Evolutionary conservation across 2,888 invertebrate species (phyloP), one percentile per base, ranked within the genome.

Genomic region (Heliconius aoede): DNA sequence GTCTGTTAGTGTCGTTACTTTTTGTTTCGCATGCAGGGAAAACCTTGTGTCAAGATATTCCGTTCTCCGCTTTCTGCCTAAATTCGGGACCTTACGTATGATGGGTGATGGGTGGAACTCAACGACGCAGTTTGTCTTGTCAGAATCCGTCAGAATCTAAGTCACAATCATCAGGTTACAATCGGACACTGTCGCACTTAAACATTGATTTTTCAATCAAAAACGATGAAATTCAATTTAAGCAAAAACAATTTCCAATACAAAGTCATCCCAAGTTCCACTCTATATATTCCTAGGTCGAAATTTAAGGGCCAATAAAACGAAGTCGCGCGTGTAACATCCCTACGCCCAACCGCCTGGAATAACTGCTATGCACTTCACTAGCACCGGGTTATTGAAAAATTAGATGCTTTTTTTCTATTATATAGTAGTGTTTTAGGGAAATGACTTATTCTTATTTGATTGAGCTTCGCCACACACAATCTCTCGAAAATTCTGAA

Each of bases 221-320:
- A 46, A 46, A 46, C 46, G 21, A 46, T 46, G 18, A 46, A 60
- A 21, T 18, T 61, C 24, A 58, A 74, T 67, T 11, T 68, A 60
- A 74, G 40, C 15, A 28, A 64, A 74, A 67, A 28, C 36, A 69
- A 68, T 69, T 21, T 32, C 36, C 51, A 51, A 55, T 24, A 55
- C 51, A 71, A 71, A 60, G 46, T 40, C 26, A 28, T 26, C 9
- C 9, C 9, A n/a, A 55, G 61, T 58, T 55, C 55, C 69, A 30
- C 46, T 62, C 61, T 40, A 62, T 64, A 32, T 24, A 58, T 26
- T 75, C 75, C 62, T 77, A 76, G 80, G 81, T 79, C 77, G 75
- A 83, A 80, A 84, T 85, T 85, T 84, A 84, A 84, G 82, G 84
- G 80, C 80, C 82, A 74, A 83, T 85, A 84, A 85, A 84, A 81